Evolutionary conservation across 2,113 vertebrate species (phyloP).

Genomic region (Danionella cerebrum): DNA sequence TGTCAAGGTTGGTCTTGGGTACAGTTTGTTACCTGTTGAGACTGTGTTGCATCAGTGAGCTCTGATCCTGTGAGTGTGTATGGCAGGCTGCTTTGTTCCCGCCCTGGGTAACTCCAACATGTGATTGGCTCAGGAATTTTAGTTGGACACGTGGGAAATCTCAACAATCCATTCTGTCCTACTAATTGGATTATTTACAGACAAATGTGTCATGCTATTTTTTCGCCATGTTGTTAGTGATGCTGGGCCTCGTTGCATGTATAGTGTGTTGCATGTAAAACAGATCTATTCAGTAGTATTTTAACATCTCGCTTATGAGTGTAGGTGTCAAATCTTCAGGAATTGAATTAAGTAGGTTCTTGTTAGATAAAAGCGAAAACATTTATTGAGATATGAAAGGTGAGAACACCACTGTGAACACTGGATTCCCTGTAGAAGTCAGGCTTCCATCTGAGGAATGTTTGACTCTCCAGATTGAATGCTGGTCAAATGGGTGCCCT

Average conservation of each 20-base stretch:
- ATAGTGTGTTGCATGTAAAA: neutral
- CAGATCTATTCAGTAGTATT: no score
- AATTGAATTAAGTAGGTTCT: no score
- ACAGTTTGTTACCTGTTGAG: slow-evolving; percentile 41
- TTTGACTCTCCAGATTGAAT: no score
- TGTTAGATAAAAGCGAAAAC: no score
- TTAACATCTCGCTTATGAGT: no score
- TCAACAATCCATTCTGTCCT: slow-evolving; percentile 25
- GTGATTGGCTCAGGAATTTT: slow-evolving; percentile 38
- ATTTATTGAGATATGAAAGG: no score
- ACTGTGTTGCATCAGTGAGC: slow-evolving; percentile 34
- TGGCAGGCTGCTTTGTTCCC: slow-evolving; percentile 32
- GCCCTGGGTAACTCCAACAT: slow-evolving; percentile 28
- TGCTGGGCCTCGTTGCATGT: no score
- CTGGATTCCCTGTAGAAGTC: no score
- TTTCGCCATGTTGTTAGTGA: slow-evolving; percentile 28
- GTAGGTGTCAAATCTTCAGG: no score
- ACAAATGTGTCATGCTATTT: slow-evolving; percentile 32
- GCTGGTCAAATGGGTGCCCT: no score
- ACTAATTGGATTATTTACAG: slow-evolving; percentile 39
- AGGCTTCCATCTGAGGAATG: no score
- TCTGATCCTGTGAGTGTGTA: neutral
- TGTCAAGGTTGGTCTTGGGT: slow-evolving; percentile 28
- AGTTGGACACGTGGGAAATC: slow-evolving; percentile 39
- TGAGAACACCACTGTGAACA: no score